Percentiles rank a stretch among this genome's conserved stretches.
Evolutionary conservation across 2,113 vertebrate species (phyloP).

Genomic region (Myotis lucifugus): DNA sequence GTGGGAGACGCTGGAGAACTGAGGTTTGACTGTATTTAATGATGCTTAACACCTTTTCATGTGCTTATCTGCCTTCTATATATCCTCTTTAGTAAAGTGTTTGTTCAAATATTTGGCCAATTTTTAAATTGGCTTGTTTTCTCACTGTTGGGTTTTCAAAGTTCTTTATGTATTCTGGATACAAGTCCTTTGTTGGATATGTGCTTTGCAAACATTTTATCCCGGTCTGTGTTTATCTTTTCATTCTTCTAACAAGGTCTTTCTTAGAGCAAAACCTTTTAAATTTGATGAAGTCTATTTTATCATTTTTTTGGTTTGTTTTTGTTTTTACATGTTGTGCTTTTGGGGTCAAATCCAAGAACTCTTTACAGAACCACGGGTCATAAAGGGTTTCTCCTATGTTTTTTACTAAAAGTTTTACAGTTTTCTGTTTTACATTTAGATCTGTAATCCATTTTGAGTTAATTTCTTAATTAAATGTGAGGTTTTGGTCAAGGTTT

Average conservation of each 20-base stretch:
- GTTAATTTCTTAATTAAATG: too few relatives aligned
- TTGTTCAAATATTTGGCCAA: constrained; percentile 16
- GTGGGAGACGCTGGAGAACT: too few relatives aligned
- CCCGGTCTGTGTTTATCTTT: neutral
- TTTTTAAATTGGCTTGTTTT: constrained; percentile 34
- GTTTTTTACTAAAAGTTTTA: too few relatives aligned
- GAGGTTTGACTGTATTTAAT: neutral
- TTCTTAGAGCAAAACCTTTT: constrained; percentile 1
- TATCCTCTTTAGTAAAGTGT: neutral
- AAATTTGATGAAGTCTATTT: neutral
- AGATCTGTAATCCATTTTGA: too few relatives aligned
- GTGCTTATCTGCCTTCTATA: neutral
- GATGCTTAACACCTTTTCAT: neutral
- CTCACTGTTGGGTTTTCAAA: constrained; percentile 25
- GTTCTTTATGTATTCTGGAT: neutral
- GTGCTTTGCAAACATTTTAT: constrained; percentile 28
- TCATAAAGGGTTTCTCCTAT: too few relatives aligned
- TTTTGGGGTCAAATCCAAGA: neutral
- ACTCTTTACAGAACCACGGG: too few relatives aligned
- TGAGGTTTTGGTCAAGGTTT: too few relatives aligned
- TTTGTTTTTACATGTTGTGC: neutral
- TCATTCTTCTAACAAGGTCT: neutral
- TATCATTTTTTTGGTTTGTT: neutral
- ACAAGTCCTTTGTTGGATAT: neutral
- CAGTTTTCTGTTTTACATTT: too few relatives aligned